Evolutionary conservation across 2,113 vertebrate species (phyloP).

Genomic region (Opisthocomus hoazin): DNA sequence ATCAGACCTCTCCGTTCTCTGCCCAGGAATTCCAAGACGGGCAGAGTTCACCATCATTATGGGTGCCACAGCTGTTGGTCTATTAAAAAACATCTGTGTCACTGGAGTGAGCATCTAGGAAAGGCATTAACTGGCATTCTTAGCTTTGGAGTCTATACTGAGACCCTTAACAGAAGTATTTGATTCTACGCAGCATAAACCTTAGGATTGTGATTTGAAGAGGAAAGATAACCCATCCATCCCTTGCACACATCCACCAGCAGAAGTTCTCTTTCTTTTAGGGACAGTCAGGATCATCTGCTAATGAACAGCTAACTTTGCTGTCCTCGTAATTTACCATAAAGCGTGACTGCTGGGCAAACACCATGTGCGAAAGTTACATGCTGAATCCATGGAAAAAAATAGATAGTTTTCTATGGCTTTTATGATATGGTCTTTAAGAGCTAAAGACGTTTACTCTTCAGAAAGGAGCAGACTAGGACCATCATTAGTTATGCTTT

Average conservation of each 20-base stretch:
- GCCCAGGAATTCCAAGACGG: not conserved
- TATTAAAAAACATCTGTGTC: not conserved
- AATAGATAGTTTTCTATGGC: not conserved
- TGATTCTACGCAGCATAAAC: not conserved
- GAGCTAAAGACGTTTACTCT: conserved; percentile 28
- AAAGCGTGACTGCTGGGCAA: conserved; percentile 22
- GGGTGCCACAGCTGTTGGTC: not conserved
- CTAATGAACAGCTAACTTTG: conserved; percentile 37
- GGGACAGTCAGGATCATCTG: not conserved
- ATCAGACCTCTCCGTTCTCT: not conserved
- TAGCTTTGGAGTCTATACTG: not conserved
- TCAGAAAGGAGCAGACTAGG: not conserved
- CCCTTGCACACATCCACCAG: not conserved
- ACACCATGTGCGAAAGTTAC: not conserved
- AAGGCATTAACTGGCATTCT: not conserved
- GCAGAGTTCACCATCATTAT: not conserved
- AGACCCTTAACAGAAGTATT: not conserved
- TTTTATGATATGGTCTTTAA: conserved; percentile 11
- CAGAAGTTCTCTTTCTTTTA: not conserved
- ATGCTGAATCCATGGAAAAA: not conserved
- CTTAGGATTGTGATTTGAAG: not conserved
- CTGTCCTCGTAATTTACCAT: conserved; percentile 33
- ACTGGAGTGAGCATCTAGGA: not conserved
- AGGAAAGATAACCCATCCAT: not conserved
- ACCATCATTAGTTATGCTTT: conserved; percentile 1